Base-by-base conservation (phyloP, 1,140 invertebrate species). In the Pseudomyrmex pallidus region DNA sequence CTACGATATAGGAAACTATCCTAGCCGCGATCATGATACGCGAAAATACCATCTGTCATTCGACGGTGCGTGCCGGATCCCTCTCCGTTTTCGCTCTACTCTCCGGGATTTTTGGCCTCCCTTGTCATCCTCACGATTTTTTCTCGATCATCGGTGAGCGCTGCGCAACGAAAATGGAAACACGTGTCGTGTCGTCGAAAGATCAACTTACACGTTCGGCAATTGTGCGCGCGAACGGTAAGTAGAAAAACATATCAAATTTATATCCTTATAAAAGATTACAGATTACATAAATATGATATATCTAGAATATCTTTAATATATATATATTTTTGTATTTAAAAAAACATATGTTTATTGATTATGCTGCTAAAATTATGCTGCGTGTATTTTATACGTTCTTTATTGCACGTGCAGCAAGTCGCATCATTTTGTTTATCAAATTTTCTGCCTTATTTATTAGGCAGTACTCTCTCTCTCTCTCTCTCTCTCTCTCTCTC, bases 11-110 rank as follows among this genome's bases (percentile, higher is more conserved):
- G 91, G 87, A 91, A 90, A 91, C 89, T 91, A 90, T 91, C 89
- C 90, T 92, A 88, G 87, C 88, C 87, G 89, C 91, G 91, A 92
- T 93, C 91, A 89, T 89, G 91, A 93, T 93, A 93, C 92, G 91
- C 91, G 88, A 89, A 92, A 93, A 93, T 93, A 91, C 91, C 91
- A 92, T 93, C 92, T 93, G 92, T 93, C 91, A 92, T 92, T 91
- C 90, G 90, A 84, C 87, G 85, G 85, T 87, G 90, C 90, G 90
- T 89, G 91, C 89, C 83, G 62, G 17, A 8, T 56, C 82, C 87
- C 20, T 54, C 72, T 67, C 74, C 86, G 54, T 22, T 66, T 50
- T 57, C 62, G 50, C 44, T 57, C 68, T 50, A 12, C n/a, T n/a
- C n/a, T n/a, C 48, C 67, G n/a, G 50, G 72, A 76, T 87, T 86